Conservation (phyloP, 1,140 invertebrate species). For the Megathymus violae region DNA sequence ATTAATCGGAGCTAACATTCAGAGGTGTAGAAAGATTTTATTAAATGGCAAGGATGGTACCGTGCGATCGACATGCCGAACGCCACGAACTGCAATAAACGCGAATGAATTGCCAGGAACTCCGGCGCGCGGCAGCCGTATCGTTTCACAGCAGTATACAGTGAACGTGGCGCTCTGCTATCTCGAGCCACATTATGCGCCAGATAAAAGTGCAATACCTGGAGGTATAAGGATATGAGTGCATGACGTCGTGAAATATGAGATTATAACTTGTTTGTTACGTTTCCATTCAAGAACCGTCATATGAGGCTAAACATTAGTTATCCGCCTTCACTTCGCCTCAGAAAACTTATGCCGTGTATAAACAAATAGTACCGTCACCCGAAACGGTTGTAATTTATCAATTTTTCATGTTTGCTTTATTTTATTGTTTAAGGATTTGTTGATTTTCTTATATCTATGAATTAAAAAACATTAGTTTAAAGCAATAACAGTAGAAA, state of each 20-base stretch:
- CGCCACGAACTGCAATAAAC: slow-evolving; percentile 15
- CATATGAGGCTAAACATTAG: no score
- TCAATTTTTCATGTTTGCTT: no score
- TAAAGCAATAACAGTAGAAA: no score
- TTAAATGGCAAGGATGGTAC: slow-evolving; percentile 14
- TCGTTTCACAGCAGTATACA: slow-evolving; percentile 2
- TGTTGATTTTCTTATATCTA: no score
- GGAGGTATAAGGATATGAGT: slow-evolving; percentile 1
- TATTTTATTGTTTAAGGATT: no score
- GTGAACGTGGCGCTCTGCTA: slow-evolving; percentile 6
- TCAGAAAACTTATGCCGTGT: no score
- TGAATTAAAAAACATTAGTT: no score
- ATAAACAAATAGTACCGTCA: no score
- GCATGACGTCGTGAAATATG: slow-evolving; percentile 4
- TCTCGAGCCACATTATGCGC: slow-evolving; percentile 12
- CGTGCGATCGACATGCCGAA: slow-evolving; percentile 12
- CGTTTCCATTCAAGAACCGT: no score
- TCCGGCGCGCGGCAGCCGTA: slow-evolving; percentile 4
- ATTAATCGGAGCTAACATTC: neutral
- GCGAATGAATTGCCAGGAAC: slow-evolving; percentile 21
- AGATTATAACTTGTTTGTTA: neutral
- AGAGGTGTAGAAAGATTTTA: slow-evolving; percentile 9
- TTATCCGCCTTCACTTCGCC: no score
- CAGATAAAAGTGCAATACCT: slow-evolving; percentile 13
- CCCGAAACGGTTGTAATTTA: no score